Evolutionary conservation across 1,140 invertebrate genomes (phyloP), one percentile per base, ranked within the genome.

Genomic region (Cryptotermes secundus): DNA sequence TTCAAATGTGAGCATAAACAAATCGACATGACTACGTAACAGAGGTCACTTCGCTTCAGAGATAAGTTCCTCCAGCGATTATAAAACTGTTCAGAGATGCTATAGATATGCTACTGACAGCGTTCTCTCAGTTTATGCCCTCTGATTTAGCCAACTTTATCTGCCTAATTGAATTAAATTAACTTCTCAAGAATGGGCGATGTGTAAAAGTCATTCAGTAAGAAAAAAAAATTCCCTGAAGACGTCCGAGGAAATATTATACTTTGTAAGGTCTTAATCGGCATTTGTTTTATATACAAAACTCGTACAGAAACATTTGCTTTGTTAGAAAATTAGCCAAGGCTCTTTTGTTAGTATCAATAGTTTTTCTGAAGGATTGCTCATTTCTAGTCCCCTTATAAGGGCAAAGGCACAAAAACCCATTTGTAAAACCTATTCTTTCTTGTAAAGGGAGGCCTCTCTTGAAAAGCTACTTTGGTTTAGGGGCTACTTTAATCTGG

Each of bases 401-500:
- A 19, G 45, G 22, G 22, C 45, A 72, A 31, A n/a, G 4, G 59
- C 59, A 72, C 59, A 72, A 26, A 72, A 72, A 31, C 59, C 26
- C 59, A 72, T 72, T 72, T 31, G 26, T 72, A 31, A 59, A 59
- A 59, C 9, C 59, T 72, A 0, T 31, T 72, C 59, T 31, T 72
- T 72, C 31, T 72, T 10, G 26, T 19, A 49, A 49, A 49, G 19
- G 16, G 22, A 49, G 31, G 59, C 7, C 26, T 31, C 59, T 72
- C 81, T 31, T 10, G 42, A 45, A 26, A 22, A 35, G 42, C 35
- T 81, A 82, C 81, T 38, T 82, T 42, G 10, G 19, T 22, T 14
- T 31, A 36, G 24, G 81, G 38, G 24, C 81, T 19, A 45, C 81
- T 53, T 34, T 82, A 82, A 82, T 82, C 81, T 82, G 45, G 81